These are phyloP conservation scores for Elymnias hypermnestra DNA, from an alignment of 1,140 invertebrate genomes.

Conservation along the genomic window DNA sequence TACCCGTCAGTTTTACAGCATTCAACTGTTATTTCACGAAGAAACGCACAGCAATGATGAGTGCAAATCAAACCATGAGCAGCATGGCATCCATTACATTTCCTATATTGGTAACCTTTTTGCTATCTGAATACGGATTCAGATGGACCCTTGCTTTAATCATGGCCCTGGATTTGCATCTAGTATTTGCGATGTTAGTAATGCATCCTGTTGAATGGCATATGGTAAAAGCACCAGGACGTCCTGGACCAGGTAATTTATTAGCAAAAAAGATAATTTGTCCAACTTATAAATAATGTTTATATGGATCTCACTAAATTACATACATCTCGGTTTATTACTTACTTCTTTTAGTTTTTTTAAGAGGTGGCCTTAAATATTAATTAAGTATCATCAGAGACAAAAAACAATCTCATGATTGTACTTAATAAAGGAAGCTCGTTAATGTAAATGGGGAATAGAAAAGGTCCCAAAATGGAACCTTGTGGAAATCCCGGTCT, in stretches of 20 bases:
- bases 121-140: constrained; percentile 57
- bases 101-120: constrained; percentile 53
- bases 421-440: too few relatives aligned
- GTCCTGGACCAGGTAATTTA: constrained; percentile 15
- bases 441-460: too few relatives aligned
- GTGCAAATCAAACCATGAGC: constrained; percentile 62
- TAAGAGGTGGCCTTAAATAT: too few relatives aligned
- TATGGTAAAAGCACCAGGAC: constrained; percentile 30
- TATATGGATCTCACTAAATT: too few relatives aligned
- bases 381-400: too few relatives aligned
- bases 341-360: too few relatives aligned
- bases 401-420: too few relatives aligned
- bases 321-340: too few relatives aligned
- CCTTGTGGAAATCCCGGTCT: too few relatives aligned
- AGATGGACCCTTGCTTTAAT: constrained; percentile 57
- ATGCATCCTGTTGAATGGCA: constrained; percentile 71
- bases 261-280: too few relatives aligned
- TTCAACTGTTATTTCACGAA: constrained; percentile 65
- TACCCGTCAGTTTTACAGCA: constrained; percentile 61
- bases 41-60: constrained; percentile 65
- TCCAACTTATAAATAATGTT: too few relatives aligned
- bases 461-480: too few relatives aligned
- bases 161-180: constrained; percentile 60
- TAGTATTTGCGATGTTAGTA: constrained; percentile 62
- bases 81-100: constrained; percentile 65